These are phyloP conservation scores for Hypomecis atomaria DNA, from an alignment of 2,888 invertebrate species.

Conservation along the genomic window DNA sequence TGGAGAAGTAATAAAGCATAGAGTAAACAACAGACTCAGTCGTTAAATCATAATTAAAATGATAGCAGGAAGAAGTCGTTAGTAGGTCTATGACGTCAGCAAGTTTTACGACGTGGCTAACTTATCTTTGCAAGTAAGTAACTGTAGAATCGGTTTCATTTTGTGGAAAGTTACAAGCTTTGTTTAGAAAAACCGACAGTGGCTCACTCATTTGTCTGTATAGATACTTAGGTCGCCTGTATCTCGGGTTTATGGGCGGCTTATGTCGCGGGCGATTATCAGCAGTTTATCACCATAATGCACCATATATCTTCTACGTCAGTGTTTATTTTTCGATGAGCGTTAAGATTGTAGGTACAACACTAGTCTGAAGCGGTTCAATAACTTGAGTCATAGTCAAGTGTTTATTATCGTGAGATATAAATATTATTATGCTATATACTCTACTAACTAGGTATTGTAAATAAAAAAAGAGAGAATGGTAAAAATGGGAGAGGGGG, in stretches of 20 bases:
- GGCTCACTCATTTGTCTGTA: neutral
- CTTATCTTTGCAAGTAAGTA: neutral
- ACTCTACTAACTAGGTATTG: too few species aligned
- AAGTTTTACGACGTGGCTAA: slow-evolving; percentile 25
- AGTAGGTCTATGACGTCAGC: slow-evolving; percentile 59
- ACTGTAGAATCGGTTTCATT: neutral
- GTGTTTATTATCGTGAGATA: too few species aligned
- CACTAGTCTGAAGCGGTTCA: neutral
- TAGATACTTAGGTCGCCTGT: neutral
- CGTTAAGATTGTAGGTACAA: neutral
- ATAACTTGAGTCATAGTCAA: neutral
- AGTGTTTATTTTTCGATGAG: slow-evolving; percentile 17
- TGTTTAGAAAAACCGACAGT: neutral
- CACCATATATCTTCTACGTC: slow-evolving; percentile 15
- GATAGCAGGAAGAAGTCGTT: slow-evolving; percentile 56
- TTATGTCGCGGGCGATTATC: slow-evolving; percentile 19
- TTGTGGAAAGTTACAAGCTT: neutral
- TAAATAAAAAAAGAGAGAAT: too few species aligned
- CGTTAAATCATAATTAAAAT: slow-evolving; percentile 72
- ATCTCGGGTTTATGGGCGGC: slow-evolving; percentile 43
- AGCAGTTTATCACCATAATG: slow-evolving; percentile 22
- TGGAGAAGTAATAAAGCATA: slow-evolving; percentile 7
- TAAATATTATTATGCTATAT: too few species aligned
- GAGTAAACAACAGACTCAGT: slow-evolving; percentile 57
- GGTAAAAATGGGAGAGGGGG: too few species aligned